Evolutionary conservation across 2,888 invertebrate genomes (phyloP).

Genomic region (Plagodis dolabraria): DNA sequence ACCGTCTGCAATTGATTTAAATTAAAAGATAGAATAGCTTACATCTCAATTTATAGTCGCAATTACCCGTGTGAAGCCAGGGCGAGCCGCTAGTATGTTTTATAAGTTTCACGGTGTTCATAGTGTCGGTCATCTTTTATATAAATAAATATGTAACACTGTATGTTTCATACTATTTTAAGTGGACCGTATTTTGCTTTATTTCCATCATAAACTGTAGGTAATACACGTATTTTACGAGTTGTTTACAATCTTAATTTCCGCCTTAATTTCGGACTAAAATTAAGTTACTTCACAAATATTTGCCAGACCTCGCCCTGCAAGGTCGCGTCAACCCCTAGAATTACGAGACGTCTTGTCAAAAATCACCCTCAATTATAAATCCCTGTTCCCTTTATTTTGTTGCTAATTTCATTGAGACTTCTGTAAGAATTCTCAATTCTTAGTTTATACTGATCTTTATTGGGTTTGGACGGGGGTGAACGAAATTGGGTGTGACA

Average conservation of each 20-base stretch:
- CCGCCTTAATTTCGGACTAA: conserved; percentile 8
- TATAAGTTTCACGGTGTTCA: too few species aligned
- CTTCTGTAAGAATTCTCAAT: conserved; percentile 27
- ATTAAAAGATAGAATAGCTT: too few species aligned
- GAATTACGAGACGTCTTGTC: conserved; percentile 31
- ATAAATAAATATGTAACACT: too few species aligned
- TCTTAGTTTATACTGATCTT: conserved; percentile 43
- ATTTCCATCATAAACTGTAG: too few species aligned
- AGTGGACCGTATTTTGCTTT: too few species aligned
- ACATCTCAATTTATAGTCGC: too few species aligned
- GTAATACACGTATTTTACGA: not conserved
- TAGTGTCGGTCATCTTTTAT: too few species aligned
- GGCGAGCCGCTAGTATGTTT: too few species aligned
- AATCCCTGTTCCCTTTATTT: conserved; percentile 40
- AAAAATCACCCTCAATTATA: conserved; percentile 38
- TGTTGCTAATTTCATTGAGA: conserved; percentile 41
- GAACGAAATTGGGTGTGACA: conserved; percentile 40
- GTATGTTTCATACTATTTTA: too few species aligned
- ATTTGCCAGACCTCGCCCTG: conserved; percentile 7
- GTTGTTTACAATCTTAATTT: not conserved
- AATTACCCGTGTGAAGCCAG: too few species aligned
- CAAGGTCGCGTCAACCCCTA: conserved; percentile 41
- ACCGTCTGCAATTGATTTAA: too few species aligned
- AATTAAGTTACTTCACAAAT: conserved; percentile 19
- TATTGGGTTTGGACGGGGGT: conserved; percentile 44